A percentile compares a stretch with the other conserved stretches of the same genome.
These are phyloP conservation scores for Tenrec ecaudatus DNA, from an alignment of 2,113 vertebrate genomes.

Conservation along the genomic window DNA sequence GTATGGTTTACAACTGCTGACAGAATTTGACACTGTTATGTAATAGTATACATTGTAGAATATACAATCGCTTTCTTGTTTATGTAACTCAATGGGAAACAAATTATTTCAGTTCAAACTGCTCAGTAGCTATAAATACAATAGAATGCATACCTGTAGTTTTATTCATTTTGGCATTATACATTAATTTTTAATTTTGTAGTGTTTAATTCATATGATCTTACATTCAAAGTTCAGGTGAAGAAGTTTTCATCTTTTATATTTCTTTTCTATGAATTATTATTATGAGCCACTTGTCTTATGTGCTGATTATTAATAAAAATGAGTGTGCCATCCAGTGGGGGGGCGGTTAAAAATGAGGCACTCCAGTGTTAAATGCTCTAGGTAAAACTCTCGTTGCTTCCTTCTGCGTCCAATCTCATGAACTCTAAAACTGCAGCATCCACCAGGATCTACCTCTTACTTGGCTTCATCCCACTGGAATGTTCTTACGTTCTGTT, in stretches of 20 bases:
- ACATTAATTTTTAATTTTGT: neutral
- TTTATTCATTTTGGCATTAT: neutral
- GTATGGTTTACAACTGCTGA: too few relatives aligned
- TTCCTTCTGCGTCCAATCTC: neutral
- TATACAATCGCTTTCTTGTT: too few relatives aligned
- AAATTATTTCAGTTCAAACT: constrained; percentile 1
- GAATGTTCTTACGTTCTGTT: neutral
- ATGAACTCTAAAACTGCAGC: neutral
- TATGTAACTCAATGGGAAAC: neutral
- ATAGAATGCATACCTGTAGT: neutral
- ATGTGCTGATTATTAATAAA: neutral
- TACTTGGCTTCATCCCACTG: neutral
- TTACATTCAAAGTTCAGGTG: neutral
- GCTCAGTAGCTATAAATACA: neutral
- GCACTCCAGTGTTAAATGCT: neutral
- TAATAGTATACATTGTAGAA: too few relatives aligned
- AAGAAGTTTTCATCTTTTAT: neutral
- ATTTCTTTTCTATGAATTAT: constrained; percentile 8
- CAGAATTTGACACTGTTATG: too few relatives aligned
- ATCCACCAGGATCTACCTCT: neutral
- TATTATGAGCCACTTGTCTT: neutral
- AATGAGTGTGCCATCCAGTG: neutral
- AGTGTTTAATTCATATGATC: neutral
- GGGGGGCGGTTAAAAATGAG: neutral
- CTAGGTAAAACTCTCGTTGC: too few relatives aligned